Evolutionary conservation across 2,797 vertebrate species (phyloP).

Genomic region (Dicrostonyx torquatus): DNA sequence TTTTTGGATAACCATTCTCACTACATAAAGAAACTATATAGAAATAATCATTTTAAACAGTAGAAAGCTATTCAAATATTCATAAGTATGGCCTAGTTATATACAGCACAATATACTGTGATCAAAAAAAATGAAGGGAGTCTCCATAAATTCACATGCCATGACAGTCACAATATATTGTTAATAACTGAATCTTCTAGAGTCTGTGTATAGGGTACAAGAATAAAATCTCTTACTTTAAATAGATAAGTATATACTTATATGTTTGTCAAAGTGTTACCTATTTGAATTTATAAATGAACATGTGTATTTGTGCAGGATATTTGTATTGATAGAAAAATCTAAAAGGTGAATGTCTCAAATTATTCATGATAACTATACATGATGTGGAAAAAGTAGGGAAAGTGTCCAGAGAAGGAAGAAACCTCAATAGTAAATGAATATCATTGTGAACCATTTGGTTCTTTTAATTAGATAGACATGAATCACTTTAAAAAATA

Average conservation of each 20-base stretch:
- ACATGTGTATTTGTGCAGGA: not conserved
- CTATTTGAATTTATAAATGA: not conserved
- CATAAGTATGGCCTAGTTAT: not conserved
- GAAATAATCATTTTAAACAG: not conserved
- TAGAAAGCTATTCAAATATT: not conserved
- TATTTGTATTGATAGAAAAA: slow-evolving; percentile 15
- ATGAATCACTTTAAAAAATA: slow-evolving; percentile 24
- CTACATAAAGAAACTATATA: not conserved
- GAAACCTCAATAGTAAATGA: not conserved
- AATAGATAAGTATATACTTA: not conserved
- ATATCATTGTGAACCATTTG: not conserved
- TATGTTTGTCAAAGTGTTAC: not conserved
- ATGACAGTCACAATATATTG: not conserved
- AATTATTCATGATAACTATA: not conserved
- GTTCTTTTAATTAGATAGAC: not conserved
- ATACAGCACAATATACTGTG: not conserved
- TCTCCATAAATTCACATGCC: not conserved
- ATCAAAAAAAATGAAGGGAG: not conserved
- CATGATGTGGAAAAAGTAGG: not conserved
- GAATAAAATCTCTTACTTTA: not conserved
- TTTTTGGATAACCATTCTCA: not conserved
- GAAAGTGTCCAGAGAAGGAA: not conserved
- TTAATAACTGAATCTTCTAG: not conserved
- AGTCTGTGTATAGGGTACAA: not conserved
- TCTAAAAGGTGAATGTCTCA: not conserved